Evolutionary conservation across 2,113 vertebrate genomes (phyloP).

Genomic region (Isichthys henryi): DNA sequence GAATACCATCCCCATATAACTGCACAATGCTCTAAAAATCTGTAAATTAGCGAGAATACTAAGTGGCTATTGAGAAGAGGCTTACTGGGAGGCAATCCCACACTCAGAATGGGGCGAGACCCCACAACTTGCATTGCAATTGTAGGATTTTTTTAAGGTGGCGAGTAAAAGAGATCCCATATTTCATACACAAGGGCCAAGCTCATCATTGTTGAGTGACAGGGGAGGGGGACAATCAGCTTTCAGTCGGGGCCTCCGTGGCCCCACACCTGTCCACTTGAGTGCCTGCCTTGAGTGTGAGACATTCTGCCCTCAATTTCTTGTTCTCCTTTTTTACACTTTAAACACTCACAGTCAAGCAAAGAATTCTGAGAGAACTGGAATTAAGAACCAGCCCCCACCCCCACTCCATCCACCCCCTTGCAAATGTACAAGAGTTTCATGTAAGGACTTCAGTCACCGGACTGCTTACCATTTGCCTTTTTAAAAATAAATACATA

Average conservation of each 20-base stretch:
- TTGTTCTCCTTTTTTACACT: constrained; percentile 2
- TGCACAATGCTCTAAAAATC: not conserved
- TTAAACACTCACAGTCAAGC: not conserved
- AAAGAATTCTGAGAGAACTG: not conserved
- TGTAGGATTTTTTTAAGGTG: not conserved
- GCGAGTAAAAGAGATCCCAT: too few relatives aligned
- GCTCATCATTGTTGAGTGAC: not conserved
- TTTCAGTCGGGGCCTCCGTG: not conserved
- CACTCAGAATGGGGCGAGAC: not conserved
- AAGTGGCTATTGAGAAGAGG: not conserved
- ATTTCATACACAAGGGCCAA: not conserved
- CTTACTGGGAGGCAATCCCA: not conserved
- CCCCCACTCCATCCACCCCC: not conserved
- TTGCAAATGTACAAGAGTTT: not conserved
- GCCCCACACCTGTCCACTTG: not conserved
- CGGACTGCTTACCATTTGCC: not conserved
- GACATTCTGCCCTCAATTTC: not conserved
- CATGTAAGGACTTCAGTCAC: not conserved
- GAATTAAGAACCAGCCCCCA: not conserved
- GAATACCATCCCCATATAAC: not conserved
- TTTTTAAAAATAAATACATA: not conserved
- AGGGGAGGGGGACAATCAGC: not conserved
- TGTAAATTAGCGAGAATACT: not conserved
- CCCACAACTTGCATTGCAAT: not conserved
- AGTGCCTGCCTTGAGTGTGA: not conserved